A percentile compares a stretch with the other conserved stretches of the same genome.
Conservation (phyloP, 2,797 vertebrate species). For the Gila robusta region DNA sequence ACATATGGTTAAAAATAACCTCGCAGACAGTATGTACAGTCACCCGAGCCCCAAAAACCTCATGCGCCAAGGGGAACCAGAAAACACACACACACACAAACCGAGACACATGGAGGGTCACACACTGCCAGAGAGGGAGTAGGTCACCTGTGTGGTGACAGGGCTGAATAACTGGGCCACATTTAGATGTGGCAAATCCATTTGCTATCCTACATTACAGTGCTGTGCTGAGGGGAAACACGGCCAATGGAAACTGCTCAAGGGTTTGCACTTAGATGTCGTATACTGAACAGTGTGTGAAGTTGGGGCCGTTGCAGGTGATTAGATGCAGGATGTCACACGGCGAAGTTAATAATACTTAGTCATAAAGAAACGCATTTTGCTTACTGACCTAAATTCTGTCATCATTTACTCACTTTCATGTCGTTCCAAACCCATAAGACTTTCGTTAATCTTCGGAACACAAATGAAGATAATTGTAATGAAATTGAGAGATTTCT, state of each 20-base stretch:
- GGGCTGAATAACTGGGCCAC: slow-evolving; percentile 59
- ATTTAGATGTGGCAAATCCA: slow-evolving; percentile 68
- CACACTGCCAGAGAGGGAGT: slow-evolving; percentile 11
- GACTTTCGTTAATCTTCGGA: too few relatives aligned
- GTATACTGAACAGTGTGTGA: not conserved
- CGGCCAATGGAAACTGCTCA: slow-evolving; percentile 40
- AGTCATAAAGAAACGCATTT: not conserved
- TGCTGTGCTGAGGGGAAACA: slow-evolving; percentile 21
- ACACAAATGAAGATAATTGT: too few relatives aligned
- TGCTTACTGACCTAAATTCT: not conserved
- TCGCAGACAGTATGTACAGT: slow-evolving; percentile 63
- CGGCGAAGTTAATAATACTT: not conserved
- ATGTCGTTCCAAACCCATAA: too few relatives aligned
- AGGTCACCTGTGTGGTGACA: slow-evolving; percentile 62
- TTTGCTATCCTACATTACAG: slow-evolving; percentile 55
- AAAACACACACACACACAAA: slow-evolving; percentile 29
- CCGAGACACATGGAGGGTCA: slow-evolving; percentile 7
- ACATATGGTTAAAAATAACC: slow-evolving; percentile 76
- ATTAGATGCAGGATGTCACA: not conserved
- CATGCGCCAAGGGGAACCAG: slow-evolving; percentile 65
- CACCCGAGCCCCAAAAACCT: slow-evolving; percentile 67
- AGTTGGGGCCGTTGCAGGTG: not conserved
- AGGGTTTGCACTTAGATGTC: slow-evolving; percentile 10
- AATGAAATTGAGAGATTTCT: too few relatives aligned
- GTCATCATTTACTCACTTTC: too few relatives aligned